Base-by-base conservation (phyloP, 1,140 invertebrate species). In the Caenorhabditis tropicalis region DNA sequence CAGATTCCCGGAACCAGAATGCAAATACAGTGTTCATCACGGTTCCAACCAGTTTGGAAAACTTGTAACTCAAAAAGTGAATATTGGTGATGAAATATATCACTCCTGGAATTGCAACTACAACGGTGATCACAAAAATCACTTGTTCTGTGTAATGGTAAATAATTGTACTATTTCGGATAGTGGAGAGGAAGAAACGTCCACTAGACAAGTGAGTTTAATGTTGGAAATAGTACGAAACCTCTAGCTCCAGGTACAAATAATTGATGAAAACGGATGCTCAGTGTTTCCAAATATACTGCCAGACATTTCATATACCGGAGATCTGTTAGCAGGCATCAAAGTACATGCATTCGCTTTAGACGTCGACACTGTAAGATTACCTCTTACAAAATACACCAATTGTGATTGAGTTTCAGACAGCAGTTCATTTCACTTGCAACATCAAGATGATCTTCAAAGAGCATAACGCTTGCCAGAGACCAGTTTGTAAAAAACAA, bases 101-200 rank as follows among this genome's bases (percentile, higher is more conserved):
- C 65, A 74, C 36, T 74, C 65, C 1, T 74, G 65, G 65, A 74
- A 74, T 21, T 74, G 65, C n/a, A 74, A 74, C 24, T 74, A 74
- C 5, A 43, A 46, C 15, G 36, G 65, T 3, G 33, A 74, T 31
- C 65, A 74, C n/a, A 74, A 74, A 19, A 74, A 39, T 21, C 43
- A 74, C 36, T n/a, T 74, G 65, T 74, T 74, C 15, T 74, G 65
- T 74, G 65, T 74, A 10, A 46, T 43, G n/a, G 65, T 74, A 2
- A 74, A 74, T 43, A 74, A 74, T 74, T 74, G 65, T n/a, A 74
- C 65, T 0, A 74, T 74, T 43, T 74, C 65, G 36, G 65, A 74
- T 43, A 74, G 36, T 15, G 65, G 65, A 0, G 65, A 74, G 19
- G 36, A 24, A 2, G 65, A 39, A 7, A 24, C n/a, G 1, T 33